Conservation (phyloP, 2,797 vertebrate genomes). For the Gymnothorax reevesii region DNA sequence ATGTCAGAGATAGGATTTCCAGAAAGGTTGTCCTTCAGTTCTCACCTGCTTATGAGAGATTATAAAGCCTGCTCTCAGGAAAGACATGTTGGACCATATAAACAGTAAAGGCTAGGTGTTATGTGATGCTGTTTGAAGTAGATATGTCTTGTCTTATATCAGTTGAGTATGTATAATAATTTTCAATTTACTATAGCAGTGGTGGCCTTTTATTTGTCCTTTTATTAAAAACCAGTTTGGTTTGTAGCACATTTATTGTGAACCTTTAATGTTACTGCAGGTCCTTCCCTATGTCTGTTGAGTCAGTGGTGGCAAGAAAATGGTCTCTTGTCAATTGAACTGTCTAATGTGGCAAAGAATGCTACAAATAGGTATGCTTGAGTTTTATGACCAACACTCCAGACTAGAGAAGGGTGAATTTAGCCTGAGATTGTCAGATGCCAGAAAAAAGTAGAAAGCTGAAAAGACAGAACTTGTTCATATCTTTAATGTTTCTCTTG, state of each 20-base stretch:
- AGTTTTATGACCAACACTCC: conserved; percentile 27
- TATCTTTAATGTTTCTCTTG: conserved; percentile 50
- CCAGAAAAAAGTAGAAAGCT: conserved; percentile 52
- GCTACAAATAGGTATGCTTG: conserved; percentile 13
- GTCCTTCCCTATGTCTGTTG: conserved; percentile 19
- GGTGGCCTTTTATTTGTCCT: conserved; percentile 4
- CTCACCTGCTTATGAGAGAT: not conserved
- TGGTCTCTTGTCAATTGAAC: conserved; percentile 23
- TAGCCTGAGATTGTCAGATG: conserved; percentile 51
- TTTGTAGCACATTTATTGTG: conserved; percentile 23
- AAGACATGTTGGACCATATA: not conserved
- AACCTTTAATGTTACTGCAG: conserved; percentile 22
- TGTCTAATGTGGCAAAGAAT: conserved; percentile 25
- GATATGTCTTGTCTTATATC: conserved; percentile 15
- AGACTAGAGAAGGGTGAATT: conserved; percentile 25
- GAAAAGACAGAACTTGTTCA: conserved; percentile 58
- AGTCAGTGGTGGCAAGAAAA: conserved; percentile 21
- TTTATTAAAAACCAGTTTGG: conserved; percentile 23
- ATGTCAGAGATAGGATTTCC: not conserved
- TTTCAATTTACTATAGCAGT: conserved; percentile 9
- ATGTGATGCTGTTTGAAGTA: not conserved
- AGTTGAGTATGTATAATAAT: conserved; percentile 14
- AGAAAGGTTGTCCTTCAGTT: conserved; percentile 15
- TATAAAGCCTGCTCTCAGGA: not conserved
- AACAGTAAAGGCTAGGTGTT: not conserved